Evolutionary conservation across 2,797 vertebrate species (phyloP).

Genomic region (Diglossa cyanea): DNA sequence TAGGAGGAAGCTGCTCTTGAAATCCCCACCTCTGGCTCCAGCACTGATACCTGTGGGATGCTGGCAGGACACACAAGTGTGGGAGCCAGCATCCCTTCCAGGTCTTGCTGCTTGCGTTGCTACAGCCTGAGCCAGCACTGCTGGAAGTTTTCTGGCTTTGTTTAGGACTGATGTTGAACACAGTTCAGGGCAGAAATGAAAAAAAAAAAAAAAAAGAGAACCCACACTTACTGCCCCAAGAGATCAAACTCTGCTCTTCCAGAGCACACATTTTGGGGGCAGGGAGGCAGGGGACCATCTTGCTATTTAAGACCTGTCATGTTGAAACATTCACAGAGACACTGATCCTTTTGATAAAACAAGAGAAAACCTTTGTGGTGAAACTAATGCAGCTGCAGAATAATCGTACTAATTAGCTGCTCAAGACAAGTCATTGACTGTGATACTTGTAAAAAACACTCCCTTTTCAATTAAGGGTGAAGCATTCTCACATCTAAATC

Average conservation of each 20-base stretch:
- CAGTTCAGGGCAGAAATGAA: background rate
- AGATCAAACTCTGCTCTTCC: constrained; percentile 11
- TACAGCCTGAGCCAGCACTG: background rate
- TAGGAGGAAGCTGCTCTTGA: background rate
- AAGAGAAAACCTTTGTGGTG: constrained; percentile 82
- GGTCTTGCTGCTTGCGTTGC: background rate
- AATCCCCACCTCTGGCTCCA: background rate
- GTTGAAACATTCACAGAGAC: constrained; percentile 81
- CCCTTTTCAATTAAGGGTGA: constrained; percentile 75
- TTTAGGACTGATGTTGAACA: background rate
- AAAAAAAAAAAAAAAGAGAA: background rate
- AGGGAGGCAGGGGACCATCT: constrained; percentile 64
- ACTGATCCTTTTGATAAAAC: constrained; percentile 93
- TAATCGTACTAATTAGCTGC: constrained; percentile 99
- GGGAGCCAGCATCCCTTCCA: background rate
- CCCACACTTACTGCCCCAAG: background rate
- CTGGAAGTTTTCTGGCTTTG: background rate
- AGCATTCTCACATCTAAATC: constrained; percentile 68
- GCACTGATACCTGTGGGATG: background rate
- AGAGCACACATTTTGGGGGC: background rate
- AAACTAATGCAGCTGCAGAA: constrained; percentile 89
- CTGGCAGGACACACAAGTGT: background rate
- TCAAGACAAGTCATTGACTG: constrained; percentile 79
- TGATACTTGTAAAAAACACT: constrained; percentile 67
- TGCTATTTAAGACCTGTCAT: constrained; percentile 85